Percentiles rank a stretch among this genome's conserved stretches.
phyloP scores from a whole-genome alignment of 2,888 invertebrate species.

The Ophion obscuratus region DNA sequence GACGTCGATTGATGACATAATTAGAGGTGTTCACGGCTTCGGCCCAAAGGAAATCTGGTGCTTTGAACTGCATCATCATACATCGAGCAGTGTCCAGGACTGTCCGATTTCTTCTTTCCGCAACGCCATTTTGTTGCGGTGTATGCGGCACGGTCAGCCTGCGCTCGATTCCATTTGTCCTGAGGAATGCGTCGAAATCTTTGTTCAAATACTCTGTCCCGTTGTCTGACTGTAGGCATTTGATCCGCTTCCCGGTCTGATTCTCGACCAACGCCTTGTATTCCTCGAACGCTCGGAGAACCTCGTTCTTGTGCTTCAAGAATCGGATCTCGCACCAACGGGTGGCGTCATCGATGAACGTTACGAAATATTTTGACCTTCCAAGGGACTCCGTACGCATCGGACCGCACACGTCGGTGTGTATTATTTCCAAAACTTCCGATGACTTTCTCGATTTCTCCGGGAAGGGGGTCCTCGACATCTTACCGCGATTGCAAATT shows the following conservation, averaged over 20 bases:
- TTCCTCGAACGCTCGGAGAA: neutral
- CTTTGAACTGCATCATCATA: neutral
- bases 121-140: conserved; percentile 13
- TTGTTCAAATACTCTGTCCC: neutral
- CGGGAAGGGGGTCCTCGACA: neutral
- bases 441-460: neutral
- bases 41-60: neutral
- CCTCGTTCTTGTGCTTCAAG: neutral
- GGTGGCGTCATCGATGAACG: conserved; percentile 4
- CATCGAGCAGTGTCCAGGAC: neutral
- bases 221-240: conserved; percentile 1
- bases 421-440: neutral
- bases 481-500: neutral
- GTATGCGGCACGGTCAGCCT: neutral
- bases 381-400: neutral
- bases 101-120: neutral
- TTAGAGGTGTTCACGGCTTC: neutral
- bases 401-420: neutral
- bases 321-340: conserved; percentile 5
- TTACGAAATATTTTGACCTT: neutral
- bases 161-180: neutral
- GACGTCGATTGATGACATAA: neutral
- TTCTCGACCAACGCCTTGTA: neutral
- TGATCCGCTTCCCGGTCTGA: neutral
- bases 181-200: neutral